Conservation (phyloP, 2,113 vertebrate genomes). For the Anguilla japonica region DNA sequence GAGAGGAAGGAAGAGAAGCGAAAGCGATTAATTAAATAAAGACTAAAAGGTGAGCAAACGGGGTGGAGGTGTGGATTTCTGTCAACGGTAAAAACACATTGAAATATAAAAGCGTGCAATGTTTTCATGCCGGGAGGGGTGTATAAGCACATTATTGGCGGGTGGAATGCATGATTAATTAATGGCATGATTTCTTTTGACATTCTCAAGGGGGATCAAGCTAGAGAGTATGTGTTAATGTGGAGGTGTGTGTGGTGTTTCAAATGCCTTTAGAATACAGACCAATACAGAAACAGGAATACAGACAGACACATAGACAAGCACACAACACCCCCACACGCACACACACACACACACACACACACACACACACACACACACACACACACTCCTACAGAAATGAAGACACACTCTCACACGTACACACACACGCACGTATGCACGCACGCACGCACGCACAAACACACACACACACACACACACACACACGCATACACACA, state of each 20-base stretch:
- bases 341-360: too few relatives aligned
- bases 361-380: too few relatives aligned
- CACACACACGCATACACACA: not conserved
- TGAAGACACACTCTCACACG: too few relatives aligned
- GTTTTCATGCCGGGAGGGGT: not conserved
- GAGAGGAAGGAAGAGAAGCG: not conserved
- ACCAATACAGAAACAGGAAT: too few relatives aligned
- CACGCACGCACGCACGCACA: not conserved
- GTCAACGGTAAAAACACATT: not conserved
- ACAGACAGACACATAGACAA: not conserved
- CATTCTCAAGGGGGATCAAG: not conserved
- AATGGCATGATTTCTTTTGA: not conserved
- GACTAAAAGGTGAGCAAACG: not conserved
- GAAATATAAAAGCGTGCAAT: not conserved
- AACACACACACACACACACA: not conserved
- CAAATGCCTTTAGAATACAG: too few relatives aligned
- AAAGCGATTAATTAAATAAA: not conserved
- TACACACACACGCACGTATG: not conserved
- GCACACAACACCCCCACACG: too few relatives aligned
- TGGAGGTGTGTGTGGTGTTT: not conserved
- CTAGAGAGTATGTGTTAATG: slow-evolving; percentile 39
- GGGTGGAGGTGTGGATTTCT: not conserved
- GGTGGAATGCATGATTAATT: not conserved
- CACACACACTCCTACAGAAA: not conserved
- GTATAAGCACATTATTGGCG: too few relatives aligned